Conservation (phyloP, 1,140 invertebrate genomes). For the Thalassaphorura encarpata region DNA sequence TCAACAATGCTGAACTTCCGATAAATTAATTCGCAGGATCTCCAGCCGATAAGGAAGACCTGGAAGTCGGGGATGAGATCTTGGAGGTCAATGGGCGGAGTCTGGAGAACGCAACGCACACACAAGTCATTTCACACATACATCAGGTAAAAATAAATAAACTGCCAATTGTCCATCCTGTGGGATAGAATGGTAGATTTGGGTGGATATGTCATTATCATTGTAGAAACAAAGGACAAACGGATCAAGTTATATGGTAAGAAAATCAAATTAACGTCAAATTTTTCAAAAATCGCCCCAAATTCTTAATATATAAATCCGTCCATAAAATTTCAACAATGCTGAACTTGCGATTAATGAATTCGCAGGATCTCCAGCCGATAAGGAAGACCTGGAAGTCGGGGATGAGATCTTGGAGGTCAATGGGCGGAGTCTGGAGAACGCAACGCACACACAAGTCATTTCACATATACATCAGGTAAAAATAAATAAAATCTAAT, state of each 20-base stretch:
- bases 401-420: slow-evolving; percentile 94
- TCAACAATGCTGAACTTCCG: not conserved
- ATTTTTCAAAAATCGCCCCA: not conserved
- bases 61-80: slow-evolving; percentile 92
- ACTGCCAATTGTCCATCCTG: too few relatives aligned
- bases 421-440: slow-evolving; percentile 79
- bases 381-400: slow-evolving; percentile 80
- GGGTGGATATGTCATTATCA: slow-evolving; percentile 89
- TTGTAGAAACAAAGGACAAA: slow-evolving; percentile 85
- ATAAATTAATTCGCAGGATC: slow-evolving; percentile 52
- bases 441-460: slow-evolving; percentile 77
- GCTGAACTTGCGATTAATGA: not conserved
- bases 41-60: slow-evolving; percentile 77
- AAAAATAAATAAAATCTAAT: slow-evolving; percentile 19
- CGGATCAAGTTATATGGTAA: slow-evolving; percentile 90
- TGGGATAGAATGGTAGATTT: slow-evolving; percentile 88
- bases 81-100: slow-evolving; percentile 87
- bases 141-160: slow-evolving; percentile 61
- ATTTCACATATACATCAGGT: slow-evolving; percentile 91
- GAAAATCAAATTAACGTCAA: too few relatives aligned
- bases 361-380: slow-evolving; percentile 72
- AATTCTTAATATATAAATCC: too few relatives aligned
- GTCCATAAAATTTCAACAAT: not conserved
- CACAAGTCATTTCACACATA: slow-evolving; percentile 84
- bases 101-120: slow-evolving; percentile 74